Base-by-base conservation (phyloP, 2,797 vertebrate genomes). In the Syngnathus acus region DNA sequence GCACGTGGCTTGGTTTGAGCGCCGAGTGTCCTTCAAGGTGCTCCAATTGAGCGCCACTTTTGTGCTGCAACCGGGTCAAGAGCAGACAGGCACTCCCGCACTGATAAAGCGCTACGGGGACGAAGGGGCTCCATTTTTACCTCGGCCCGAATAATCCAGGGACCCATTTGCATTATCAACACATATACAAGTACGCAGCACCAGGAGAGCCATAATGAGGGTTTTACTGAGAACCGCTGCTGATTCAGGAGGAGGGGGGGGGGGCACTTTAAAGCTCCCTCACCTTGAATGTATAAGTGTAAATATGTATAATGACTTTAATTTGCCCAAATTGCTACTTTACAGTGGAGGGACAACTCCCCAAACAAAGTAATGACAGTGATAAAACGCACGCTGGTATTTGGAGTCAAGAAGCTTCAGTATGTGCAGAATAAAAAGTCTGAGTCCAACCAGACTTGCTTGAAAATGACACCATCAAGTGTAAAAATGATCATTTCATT, bases 31-130 rank as follows among this genome's bases (percentile, higher is more conserved):
- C 72, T 78, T 72, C 76, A 67, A 76, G 72, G 66, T 66, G 73
- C 76, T 78, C 80, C 71, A 80, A 85, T 68, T 77, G 76, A 87
- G 87, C 82, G 82, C 84, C 83, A 87, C 81, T 87, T 48, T 88
- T 84, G 62, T 66, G 62, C 68, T n/a, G 76, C 76, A 87, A 86
- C 82, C 77, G 84, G 84, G 86, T 87, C 86, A 87, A 63, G 72
- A 75, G 77, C 53, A 51, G 81, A 85, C 84, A 87, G 86, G 82
- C 87, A 84, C 69, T 74, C 69, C 70, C 67, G 68, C 72, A 83
- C 82, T 87, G 85, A 88, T 85, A 85, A 86, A 80, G 74, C 72
- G 80, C 76, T 65, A 59, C 26, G 59, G 59, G 72, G 73, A 76
- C 70, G 53, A 71, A 81, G 67, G 65, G 75, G 58, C 66, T 80